Conservation (phyloP, 2,113 vertebrate genomes). For the Actenoides lindsayi region DNA sequence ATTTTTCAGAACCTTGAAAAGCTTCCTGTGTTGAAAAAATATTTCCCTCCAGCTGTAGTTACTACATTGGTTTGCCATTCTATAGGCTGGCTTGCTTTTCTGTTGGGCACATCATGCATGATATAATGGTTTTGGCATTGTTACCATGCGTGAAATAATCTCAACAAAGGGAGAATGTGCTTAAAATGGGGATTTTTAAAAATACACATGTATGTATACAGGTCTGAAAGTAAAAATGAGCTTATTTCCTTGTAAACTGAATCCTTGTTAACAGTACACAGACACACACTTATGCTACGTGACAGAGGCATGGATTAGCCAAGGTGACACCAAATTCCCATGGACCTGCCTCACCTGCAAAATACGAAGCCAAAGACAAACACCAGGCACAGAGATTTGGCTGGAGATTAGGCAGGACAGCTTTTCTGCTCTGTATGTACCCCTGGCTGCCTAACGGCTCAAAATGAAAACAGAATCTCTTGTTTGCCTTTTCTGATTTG, state of each 20-base stretch:
- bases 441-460: neutral
- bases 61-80: neutral
- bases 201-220: neutral
- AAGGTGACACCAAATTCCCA: neutral
- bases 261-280: neutral
- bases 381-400: neutral
- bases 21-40: constrained; percentile 5
- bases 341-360: neutral
- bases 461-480: neutral
- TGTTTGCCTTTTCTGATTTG: neutral
- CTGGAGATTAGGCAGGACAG: neutral
- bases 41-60: constrained; percentile 19
- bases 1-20: constrained; percentile 36
- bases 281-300: neutral
- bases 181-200: neutral
- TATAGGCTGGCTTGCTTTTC: neutral
- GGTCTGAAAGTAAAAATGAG: neutral
- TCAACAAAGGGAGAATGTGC: neutral
- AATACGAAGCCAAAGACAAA: neutral
- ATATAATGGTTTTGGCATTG: constrained; percentile 32
- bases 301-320: neutral
- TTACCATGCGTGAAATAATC: neutral
- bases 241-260: neutral
- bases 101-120: neutral
- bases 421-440: neutral